Evolutionary conservation across 2,888 invertebrate genomes (phyloP).

Genomic region (Neoaliturus tenellus): DNA sequence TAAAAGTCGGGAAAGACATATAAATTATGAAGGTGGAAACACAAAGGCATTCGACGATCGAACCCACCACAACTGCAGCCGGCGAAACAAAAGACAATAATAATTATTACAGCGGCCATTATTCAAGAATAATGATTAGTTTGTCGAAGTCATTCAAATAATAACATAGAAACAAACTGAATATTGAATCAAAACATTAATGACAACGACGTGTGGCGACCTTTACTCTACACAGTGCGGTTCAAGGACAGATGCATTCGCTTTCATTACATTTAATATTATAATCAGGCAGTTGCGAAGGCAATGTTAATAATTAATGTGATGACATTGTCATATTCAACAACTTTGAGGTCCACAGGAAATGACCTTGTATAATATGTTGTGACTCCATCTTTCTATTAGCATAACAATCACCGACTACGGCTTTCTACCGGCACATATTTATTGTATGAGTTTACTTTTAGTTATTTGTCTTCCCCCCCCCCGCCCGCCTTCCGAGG

Average conservation of each 20-base stretch:
- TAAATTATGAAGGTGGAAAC: neutral
- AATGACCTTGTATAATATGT: conserved; percentile 43
- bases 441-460: conserved; percentile 48
- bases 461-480: conserved; percentile 57
- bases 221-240: neutral
- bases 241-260: conserved; percentile 32
- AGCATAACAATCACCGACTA: conserved; percentile 15
- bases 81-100: conserved; percentile 7
- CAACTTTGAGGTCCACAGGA: conserved; percentile 33
- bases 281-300: conserved; percentile 42
- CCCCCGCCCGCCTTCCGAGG: conserved; percentile 54
- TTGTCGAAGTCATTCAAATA: conserved; percentile 23
- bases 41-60: neutral
- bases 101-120: neutral
- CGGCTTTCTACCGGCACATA: conserved; percentile 26
- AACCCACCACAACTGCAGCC: neutral
- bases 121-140: conserved; percentile 20
- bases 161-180: conserved; percentile 27
- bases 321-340: conserved; percentile 47
- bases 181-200: conserved; percentile 30
- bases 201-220: neutral
- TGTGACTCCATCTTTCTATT: conserved; percentile 45
- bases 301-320: conserved; percentile 49
- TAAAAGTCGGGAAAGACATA: neutral
- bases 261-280: conserved; percentile 50